A percentile compares a stretch with the other conserved stretches of the same genome.
Conservation (phyloP, 2,797 vertebrate genomes). For the Anguilla obscura region DNA sequence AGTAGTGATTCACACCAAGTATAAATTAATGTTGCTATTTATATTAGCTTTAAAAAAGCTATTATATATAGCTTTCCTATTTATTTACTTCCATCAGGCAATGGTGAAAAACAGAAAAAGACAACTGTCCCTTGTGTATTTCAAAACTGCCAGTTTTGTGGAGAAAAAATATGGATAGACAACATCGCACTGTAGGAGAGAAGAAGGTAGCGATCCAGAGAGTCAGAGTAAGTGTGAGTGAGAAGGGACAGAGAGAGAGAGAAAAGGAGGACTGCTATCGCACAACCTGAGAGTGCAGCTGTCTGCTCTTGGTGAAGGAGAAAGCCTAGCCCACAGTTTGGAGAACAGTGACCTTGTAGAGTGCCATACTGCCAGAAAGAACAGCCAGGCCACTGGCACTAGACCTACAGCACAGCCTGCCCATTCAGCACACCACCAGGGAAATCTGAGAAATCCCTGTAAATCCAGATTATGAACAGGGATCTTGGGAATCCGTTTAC, state of each 20-base stretch:
- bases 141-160: neutral
- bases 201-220: neutral
- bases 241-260: neutral
- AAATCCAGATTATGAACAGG: constrained; percentile 2
- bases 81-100: constrained; percentile 33
- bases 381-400: constrained; percentile 13
- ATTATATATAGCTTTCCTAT: neutral
- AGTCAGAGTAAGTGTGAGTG: neutral
- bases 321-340: constrained; percentile 4
- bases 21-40: constrained; percentile 12
- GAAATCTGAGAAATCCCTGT: neutral
- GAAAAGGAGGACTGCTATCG: constrained; percentile 20
- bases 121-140: neutral
- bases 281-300: neutral
- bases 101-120: constrained; percentile 4
- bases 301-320: constrained; percentile 1
- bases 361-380: constrained; percentile 19
- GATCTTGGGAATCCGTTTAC: neutral
- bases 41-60: neutral
- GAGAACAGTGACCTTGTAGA: constrained; percentile 34
- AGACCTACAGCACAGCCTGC: constrained; percentile 4
- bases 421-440: constrained; percentile 16
- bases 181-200: neutral
- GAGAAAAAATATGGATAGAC: neutral
- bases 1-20: constrained; percentile 10